Evolutionary conservation across 2,113 vertebrate species (phyloP), one percentile per base, ranked within the genome.

Genomic region (Nannospalax galili): DNA sequence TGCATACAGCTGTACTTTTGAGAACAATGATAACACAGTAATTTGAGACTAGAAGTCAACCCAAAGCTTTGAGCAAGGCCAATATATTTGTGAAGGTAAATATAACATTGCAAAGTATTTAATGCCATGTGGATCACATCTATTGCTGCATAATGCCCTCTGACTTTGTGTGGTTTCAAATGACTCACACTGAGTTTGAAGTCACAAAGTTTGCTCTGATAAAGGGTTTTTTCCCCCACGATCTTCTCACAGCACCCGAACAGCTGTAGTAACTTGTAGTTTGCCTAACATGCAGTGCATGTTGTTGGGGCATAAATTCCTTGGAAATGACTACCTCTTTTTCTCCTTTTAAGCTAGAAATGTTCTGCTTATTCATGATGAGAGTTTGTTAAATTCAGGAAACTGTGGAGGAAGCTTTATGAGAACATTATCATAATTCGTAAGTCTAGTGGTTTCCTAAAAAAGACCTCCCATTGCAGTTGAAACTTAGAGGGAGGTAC

Each of bases 381-480:
- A 69, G 32, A 69, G 89, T 88, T 92, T 95, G 69, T 75, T 91
- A 84, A 84, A 42, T 62, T 84, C 95, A 97, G 96, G 94, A 97
- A 97, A 88, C 58, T 7, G 91, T 86, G 84, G 26, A 92, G 94
- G 87, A 96, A 97, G 91, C 90, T 84, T 37, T 84, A 37, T 35
- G 52, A 87, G 24, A 92, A 40, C 35, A n/a, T 95, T 95, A 95
- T 95, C 93, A 11, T 73, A 45, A 58, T 42, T 80, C 79, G 37
- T 37, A 75, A 84, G 85, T 70, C 58, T 45, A 60, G 70, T 28
- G 45, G 91, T 95, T 97, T 96, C 93, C 91, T 96, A 56, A 37
- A 89, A 87, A 86, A 74, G n/a, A 37, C 16, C 11, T 86, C 60
- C 91, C 58, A 19, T 12, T 74, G 42, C n/a, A 60, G 60, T 58